A percentile compares a stretch with the other conserved stretches of the same genome.
Conservation (phyloP, 1,140 invertebrate genomes). For the Pseudomyrmex pallidus region DNA sequence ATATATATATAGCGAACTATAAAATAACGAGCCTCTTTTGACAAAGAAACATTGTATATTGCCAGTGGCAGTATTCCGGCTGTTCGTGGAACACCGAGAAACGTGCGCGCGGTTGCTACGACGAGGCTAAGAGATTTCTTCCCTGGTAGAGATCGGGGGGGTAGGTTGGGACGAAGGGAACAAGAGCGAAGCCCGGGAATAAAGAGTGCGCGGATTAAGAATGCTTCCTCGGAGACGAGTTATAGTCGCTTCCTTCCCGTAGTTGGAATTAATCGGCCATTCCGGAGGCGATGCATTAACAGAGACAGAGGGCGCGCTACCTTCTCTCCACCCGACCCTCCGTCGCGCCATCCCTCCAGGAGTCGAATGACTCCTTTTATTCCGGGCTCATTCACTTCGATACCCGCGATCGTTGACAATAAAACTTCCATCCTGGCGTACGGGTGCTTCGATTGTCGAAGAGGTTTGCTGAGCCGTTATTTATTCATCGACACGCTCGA, state of each 20-base stretch:
- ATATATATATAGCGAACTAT: constrained; percentile 68
- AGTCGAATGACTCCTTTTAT: constrained; percentile 68
- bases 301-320: constrained; percentile 77
- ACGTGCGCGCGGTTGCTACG: constrained; percentile 50
- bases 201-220: constrained; percentile 85
- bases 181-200: constrained; percentile 76
- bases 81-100: constrained; percentile 73
- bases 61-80: constrained; percentile 76
- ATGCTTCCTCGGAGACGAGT: constrained; percentile 85
- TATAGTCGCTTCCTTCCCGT: constrained; percentile 84
- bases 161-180: constrained; percentile 49
- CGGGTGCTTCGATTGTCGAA: constrained; percentile 57
- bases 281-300: constrained; percentile 84
- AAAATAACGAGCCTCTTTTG: constrained; percentile 77
- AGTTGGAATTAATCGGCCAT: constrained; percentile 85
- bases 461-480: constrained; percentile 62
- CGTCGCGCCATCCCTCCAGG: constrained; percentile 43
- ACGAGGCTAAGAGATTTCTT: constrained; percentile 76
- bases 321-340: constrained; percentile 43
- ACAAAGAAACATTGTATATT: constrained; percentile 79
- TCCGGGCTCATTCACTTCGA: constrained; percentile 72
- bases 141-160: constrained; percentile 63
- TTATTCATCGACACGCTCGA: constrained; percentile 63
- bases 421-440: constrained; percentile 63
- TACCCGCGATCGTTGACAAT: constrained; percentile 65